Percentiles rank a stretch among this genome's conserved stretches.
These are phyloP conservation scores for Carollia perspicillata DNA, from an alignment of 2,113 vertebrate species.

Conservation along the genomic window DNA sequence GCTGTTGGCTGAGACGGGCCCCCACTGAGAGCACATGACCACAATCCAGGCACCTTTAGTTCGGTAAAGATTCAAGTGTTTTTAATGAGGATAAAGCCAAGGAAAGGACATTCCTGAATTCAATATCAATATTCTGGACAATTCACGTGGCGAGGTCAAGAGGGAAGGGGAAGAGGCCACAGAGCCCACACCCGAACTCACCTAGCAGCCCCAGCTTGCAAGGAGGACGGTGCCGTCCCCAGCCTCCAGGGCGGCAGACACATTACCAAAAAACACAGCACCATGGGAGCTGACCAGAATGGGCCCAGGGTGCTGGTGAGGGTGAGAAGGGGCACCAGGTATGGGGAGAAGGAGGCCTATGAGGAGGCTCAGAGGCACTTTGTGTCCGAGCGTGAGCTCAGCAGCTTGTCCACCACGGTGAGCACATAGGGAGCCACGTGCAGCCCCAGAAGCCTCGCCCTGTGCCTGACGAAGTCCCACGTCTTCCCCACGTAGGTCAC, in stretches of 20 bases:
- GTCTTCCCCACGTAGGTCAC: constrained; percentile 91
- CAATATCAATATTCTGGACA: background rate
- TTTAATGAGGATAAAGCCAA: background rate
- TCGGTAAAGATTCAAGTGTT: background rate
- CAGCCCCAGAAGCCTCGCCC: constrained; percentile 89
- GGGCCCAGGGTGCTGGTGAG: background rate
- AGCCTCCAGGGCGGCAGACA: background rate
- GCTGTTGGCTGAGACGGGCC: background rate
- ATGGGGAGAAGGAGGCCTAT: background rate
- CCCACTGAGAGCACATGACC: background rate
- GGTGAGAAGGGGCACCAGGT: background rate
- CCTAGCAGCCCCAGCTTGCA: background rate
- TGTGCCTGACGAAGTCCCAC: constrained; percentile 89
- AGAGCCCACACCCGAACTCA: background rate
- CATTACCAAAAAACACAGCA: background rate
- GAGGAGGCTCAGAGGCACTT: constrained; percentile 52
- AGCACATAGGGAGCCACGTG: constrained; percentile 87
- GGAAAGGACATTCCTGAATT: background rate
- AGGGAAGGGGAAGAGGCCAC: background rate
- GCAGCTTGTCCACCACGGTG: constrained; percentile 89
- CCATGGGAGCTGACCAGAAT: background rate
- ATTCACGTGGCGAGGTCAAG: background rate
- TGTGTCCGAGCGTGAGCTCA: constrained; percentile 74
- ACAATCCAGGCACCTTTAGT: background rate
- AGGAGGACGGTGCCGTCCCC: background rate